Evolutionary conservation across 37 sponge, comb jelly and placozoan species (phyloP), one percentile per base, ranked within the genome.

Genomic region (Hexactinellida sp.): DNA sequence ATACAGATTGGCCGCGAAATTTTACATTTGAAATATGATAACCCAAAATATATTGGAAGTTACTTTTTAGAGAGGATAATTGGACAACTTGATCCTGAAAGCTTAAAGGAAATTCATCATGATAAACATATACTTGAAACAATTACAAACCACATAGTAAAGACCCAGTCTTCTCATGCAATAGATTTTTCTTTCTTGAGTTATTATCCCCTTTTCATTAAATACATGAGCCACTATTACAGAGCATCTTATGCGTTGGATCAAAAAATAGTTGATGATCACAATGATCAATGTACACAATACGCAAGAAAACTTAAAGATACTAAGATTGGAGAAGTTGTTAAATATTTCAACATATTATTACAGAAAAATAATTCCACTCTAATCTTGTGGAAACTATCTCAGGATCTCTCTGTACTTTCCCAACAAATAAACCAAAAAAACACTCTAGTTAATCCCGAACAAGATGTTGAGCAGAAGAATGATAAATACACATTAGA

Each of bases 401-500:
- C 76, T 3, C 76, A 63, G 13, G 32, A 63, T 25, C 34, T 63
- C 25, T 25, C 28, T 63, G 5, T 63, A 28, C 76, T 63, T 23
- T 25, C 76, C 5, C 3, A 63, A 63, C 21, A 63, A 28, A 63
- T n/a, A n/a, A 63, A 63, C 13, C 1, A 10, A 3, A 63, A n/a
- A 25, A 63, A 63, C 13, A 63, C 32, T 3, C 3, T 63, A 47
- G n/a, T n/a, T n/a, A n/a, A n/a, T n/a, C n/a, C n/a, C n/a, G n/a
- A n/a, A n/a, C n/a, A n/a, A n/a, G n/a, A n/a, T n/a, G 16, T 47
- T 47, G 52, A 47, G 52, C 52, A 47, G 52, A 47, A 47, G 16
- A 47, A 47, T 16, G 52, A 47, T 47, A 47, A 47, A 63, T 63
- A 63, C 76, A 63, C 76, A 63, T 32, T 63, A 63, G 76, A 63